Conservation (phyloP, 2,113 vertebrate genomes). For the Sakesphorus luctuosus region DNA sequence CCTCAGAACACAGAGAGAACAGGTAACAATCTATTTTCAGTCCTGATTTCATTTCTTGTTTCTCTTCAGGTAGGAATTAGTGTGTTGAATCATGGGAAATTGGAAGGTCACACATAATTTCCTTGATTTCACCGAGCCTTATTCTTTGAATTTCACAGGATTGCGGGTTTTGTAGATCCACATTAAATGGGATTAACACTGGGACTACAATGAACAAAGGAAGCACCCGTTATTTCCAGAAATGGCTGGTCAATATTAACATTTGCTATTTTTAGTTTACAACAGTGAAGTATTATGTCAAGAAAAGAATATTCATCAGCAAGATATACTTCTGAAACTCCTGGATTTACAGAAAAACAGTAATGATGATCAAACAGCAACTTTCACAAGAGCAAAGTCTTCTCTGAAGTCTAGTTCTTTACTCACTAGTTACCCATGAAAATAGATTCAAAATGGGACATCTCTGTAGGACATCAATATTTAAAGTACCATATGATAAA, state of each 20-base stretch:
- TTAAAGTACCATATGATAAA: not conserved
- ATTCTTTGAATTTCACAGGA: not conserved
- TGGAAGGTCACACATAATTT: rapidly evolving
- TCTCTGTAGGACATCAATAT: not conserved
- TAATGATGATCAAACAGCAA: not conserved
- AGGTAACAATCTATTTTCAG: not conserved
- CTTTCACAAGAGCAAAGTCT: not conserved
- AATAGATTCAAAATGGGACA: not conserved
- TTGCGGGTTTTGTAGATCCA: not conserved
- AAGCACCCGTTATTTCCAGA: not conserved
- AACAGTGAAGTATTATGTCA: not conserved
- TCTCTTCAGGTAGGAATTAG: not conserved
- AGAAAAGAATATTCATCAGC: not conserved
- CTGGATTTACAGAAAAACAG: not conserved
- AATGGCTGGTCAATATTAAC: not conserved
- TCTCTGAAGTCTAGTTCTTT: not conserved
- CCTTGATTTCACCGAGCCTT: not conserved
- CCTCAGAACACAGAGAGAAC: not conserved
- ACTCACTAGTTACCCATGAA: not conserved
- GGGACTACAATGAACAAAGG: not conserved
- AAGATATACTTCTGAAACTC: not conserved
- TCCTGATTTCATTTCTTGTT: not conserved
- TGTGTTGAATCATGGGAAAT: not conserved
- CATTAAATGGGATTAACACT: not conserved
- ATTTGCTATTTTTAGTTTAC: not conserved